Percentiles rank a stretch among this genome's conserved stretches.
phyloP scores from a whole-genome alignment of 2,113 vertebrate species.

The Cebus imitator region DNA sequence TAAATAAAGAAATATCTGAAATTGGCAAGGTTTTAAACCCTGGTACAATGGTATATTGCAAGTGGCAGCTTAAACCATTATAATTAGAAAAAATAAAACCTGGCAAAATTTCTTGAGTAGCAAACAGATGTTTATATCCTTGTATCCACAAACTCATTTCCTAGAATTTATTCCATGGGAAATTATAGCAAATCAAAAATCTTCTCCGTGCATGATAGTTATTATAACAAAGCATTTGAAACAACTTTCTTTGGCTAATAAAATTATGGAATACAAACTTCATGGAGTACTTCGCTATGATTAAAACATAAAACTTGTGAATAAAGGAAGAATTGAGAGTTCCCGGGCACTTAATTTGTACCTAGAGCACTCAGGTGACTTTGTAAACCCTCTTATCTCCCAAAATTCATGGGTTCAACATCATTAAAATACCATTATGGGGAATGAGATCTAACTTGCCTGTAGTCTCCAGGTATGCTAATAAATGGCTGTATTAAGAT shows the following conservation, averaged over 20 bases:
- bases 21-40: neutral
- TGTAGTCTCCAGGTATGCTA: neutral
- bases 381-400: neutral
- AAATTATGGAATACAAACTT: neutral
- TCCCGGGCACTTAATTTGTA: neutral
- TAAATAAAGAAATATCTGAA: slow-evolving; percentile 16
- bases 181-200: neutral
- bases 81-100: slow-evolving; percentile 27
- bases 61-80: neutral
- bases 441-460: neutral
- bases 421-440: neutral
- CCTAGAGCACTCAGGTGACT: neutral
- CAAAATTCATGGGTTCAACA: neutral
- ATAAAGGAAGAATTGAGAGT: neutral
- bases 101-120: neutral
- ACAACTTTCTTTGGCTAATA: neutral
- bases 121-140: slow-evolving; percentile 24
- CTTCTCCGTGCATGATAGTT: neutral
- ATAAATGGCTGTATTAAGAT: neutral
- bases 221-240: slow-evolving; percentile 16
- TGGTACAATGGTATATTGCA: neutral
- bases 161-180: slow-evolving; percentile 23
- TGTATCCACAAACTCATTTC: neutral
- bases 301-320: neutral
- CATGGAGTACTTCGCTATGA: neutral